Evolutionary conservation across 92 coral and sea anemone species (phyloP), one percentile per base, ranked within the genome.

Genomic region (Zoanthus gigantus): DNA sequence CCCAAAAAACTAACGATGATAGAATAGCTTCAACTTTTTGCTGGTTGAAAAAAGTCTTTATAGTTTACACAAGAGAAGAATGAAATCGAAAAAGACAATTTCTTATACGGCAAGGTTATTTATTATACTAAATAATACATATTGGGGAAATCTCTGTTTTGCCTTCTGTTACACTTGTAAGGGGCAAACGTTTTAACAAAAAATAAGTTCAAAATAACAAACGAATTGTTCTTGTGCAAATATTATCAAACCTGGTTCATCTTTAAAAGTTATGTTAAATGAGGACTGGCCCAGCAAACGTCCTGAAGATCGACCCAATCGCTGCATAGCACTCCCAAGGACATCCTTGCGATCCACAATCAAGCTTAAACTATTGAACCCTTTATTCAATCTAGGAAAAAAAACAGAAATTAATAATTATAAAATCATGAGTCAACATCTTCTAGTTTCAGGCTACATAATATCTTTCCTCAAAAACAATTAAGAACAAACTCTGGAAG

Each of bases 291-390:
- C 65, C 15, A 96, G 82, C 4, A 67, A 79, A 46, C 71, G 88
- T 1, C 95, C 98, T 46, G 75, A 92, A 48, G 37, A 67, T 16
- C 67, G 76, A 5, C 92, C 95, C 53, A 96, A 83, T 78, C 83
- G 79, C 73, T 87, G 83, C 96, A 93, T 93, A 5, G 99, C 91
- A 72, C 95, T 92, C 44, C 94, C 97, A 13, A 96, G 92, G 14
- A 96, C 88, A 73, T 94, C 92, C 16, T 86, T 71, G 17, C 99
- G 96, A 68, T 93, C 94, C 4, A 96, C 88, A 0, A 8, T 52
- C 16, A 96, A 65, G 45, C 71, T 72, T 23, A 81, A 14, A 61
- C 14, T 12, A 18, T 3, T n/a, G 9, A 37, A 31, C 60, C 61
- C 82, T 53, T 4, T 30, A n/a, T n/a, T 32, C 31, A 77, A 67